Conservation (phyloP, 1,140 invertebrate species). For the Listronotus oregonensis region DNA sequence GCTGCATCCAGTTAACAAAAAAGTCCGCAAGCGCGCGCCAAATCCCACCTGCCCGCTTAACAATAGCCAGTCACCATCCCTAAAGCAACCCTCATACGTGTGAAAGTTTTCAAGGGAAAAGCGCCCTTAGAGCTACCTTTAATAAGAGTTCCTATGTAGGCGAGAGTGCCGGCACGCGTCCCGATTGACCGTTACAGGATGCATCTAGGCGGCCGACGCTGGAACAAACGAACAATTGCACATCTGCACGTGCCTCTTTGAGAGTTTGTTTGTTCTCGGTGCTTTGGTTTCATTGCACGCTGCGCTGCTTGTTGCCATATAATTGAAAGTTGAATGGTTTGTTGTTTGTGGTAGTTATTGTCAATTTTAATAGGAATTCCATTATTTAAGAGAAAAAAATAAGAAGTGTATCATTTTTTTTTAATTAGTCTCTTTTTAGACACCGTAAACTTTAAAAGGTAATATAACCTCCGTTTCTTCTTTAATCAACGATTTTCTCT, state of each 20-base stretch:
- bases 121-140: conserved; percentile 9
- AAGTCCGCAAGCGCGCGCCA: conserved; percentile 31
- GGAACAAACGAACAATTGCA: conserved; percentile 41
- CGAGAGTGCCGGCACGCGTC: conserved; percentile 39
- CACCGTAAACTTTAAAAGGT: too few relatives aligned
- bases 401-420: too few relatives aligned
- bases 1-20: conserved; percentile 24
- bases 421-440: too few relatives aligned
- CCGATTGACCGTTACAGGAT: conserved; percentile 45
- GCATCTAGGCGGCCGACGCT: conserved; percentile 28
- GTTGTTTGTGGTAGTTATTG: too few relatives aligned
- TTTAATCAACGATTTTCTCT: too few relatives aligned
- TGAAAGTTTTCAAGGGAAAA: conserved; percentile 34
- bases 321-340: too few relatives aligned
- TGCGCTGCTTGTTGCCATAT: too few relatives aligned
- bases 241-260: conserved; percentile 41
- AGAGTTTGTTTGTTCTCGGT: too few relatives aligned
- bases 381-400: too few relatives aligned
- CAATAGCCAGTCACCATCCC: conserved; percentile 37
- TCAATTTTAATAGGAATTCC: too few relatives aligned
- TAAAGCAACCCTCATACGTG: conserved; percentile 36
- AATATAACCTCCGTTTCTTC: too few relatives aligned
- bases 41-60: conserved; percentile 37
- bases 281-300: too few relatives aligned
- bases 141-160: conserved; percentile 10